Evolutionary conservation across 2,797 vertebrate species (phyloP), one percentile per base, ranked within the genome.

Genomic region (Bovichtus diacanthus): DNA sequence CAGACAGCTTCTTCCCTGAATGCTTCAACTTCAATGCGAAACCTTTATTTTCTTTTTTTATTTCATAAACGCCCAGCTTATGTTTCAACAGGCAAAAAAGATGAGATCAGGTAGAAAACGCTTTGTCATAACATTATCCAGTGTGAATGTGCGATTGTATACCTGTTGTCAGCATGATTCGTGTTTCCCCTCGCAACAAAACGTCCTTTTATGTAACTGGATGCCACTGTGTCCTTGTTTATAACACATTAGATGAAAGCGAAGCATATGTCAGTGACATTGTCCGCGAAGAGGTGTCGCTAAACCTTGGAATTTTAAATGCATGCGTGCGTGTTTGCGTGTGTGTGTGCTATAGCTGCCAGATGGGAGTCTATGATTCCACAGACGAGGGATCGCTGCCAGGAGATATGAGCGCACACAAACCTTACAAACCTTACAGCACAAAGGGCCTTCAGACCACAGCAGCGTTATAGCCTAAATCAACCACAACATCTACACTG

Each of bases 191-290:
- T 34, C 31, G 6, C 54, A n/a, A 19, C 41, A 38, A 54, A 29
- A 10, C 10, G 54, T 76, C 73, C 61, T 59, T 81, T 69, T 74
- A 74, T 76, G 78, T 65, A 73, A 86, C 72, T 36, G 61, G 65
- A 78, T 43, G 63, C 78, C 27, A 7, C 65, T 3, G 62, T 51
- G 74, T 72, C 73, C 69, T 83, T 82, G 76, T 80, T 74, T 65
- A 68, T 70, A 69, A 56, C 81, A 80, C 75, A 8, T 44, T 10
- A 41, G 56, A 66, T 49, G 60, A 80, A 74, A 74, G 58, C 38
- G 1, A 68, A 81, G 76, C 78, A 77, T 84, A 87, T 85, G 83
- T 78, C 61, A 9, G 61, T 36, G 84, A 70, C 78, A 68, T 11
- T 74, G 77, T 21, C 80, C 19, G 9, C 25, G 47, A 80, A 58